Percentiles rank a stretch among this genome's conserved stretches.
Evolutionary conservation across 2,113 vertebrate genomes (phyloP).

Genomic region (Neolamprologus tretocephalus): DNA sequence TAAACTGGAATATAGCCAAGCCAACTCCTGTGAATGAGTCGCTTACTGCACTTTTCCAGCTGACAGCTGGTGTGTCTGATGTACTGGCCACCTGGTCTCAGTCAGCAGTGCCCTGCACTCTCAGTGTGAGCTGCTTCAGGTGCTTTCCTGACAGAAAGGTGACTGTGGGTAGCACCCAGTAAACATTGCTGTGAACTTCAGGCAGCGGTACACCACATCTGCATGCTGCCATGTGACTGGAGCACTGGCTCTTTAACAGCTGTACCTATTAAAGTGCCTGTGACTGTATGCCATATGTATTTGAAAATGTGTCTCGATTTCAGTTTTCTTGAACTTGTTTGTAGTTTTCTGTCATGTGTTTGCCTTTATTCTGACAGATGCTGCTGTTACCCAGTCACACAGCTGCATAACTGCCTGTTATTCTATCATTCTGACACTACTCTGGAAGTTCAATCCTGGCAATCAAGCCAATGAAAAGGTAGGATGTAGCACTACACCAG

Average conservation of each 20-base stretch:
- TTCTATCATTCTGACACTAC: rapidly evolving
- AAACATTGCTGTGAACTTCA: neutral
- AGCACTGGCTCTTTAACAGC: neutral
- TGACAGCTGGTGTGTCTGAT: neutral
- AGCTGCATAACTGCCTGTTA: neutral
- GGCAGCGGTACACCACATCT: neutral
- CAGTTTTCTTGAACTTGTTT: neutral
- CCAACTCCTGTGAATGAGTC: rapidly evolving
- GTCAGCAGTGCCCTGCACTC: neutral
- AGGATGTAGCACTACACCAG: neutral
- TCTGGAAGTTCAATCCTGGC: neutral
- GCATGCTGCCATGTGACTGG: neutral
- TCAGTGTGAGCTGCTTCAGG: neutral
- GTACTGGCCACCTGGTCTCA: neutral
- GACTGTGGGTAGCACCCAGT: neutral
- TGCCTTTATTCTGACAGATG: neutral
- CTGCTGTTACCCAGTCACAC: neutral
- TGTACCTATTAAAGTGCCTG: neutral
- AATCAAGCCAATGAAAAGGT: neutral
- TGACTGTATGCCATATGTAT: neutral
- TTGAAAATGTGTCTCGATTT: neutral
- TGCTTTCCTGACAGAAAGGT: neutral
- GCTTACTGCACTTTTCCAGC: neutral
- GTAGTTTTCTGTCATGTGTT: neutral
- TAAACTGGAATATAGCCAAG: neutral